These are phyloP conservation scores for Euplagia quadripunctaria DNA, from an alignment of 2,888 invertebrate genomes.

Conservation along the genomic window DNA sequence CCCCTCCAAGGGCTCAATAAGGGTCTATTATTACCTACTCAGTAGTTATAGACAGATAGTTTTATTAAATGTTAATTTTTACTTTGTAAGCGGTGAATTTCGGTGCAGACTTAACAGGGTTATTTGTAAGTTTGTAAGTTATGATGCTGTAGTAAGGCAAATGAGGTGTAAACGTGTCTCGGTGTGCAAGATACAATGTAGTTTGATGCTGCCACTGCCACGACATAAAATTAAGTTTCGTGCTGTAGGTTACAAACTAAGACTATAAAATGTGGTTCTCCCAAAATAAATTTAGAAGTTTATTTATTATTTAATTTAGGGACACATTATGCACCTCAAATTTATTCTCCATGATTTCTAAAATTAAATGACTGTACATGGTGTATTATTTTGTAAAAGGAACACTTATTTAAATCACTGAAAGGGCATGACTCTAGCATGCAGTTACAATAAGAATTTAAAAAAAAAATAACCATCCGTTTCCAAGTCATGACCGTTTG, in stretches of 20 bases:
- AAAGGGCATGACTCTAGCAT: too few species aligned
- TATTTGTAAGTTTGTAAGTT: constrained; percentile 1
- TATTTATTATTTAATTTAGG: neutral
- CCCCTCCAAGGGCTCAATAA: too few species aligned
- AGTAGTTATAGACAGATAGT: too few species aligned
- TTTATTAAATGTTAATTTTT: too few species aligned
- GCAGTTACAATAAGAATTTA: too few species aligned
- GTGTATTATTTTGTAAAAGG: too few species aligned
- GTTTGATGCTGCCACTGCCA: constrained; percentile 23
- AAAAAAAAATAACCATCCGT: too few species aligned
- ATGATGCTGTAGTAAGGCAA: neutral
- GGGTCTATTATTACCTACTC: too few species aligned
- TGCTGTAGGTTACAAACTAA: constrained; percentile 37
- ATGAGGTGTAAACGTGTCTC: constrained; percentile 18
- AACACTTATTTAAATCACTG: too few species aligned
- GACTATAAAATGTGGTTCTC: constrained; percentile 35
- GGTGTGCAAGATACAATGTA: constrained; percentile 25
- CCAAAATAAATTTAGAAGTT: constrained; percentile 26
- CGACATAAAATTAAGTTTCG: constrained; percentile 27
- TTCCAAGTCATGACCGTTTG: too few species aligned
- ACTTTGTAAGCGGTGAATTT: neutral
- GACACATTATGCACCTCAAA: too few species aligned
- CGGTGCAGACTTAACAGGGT: neutral
- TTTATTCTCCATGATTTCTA: neutral
- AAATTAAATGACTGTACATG: neutral